phyloP scores from a whole-genome alignment of 2,113 vertebrate genomes.

The Myrmophylax atrothorax region DNA sequence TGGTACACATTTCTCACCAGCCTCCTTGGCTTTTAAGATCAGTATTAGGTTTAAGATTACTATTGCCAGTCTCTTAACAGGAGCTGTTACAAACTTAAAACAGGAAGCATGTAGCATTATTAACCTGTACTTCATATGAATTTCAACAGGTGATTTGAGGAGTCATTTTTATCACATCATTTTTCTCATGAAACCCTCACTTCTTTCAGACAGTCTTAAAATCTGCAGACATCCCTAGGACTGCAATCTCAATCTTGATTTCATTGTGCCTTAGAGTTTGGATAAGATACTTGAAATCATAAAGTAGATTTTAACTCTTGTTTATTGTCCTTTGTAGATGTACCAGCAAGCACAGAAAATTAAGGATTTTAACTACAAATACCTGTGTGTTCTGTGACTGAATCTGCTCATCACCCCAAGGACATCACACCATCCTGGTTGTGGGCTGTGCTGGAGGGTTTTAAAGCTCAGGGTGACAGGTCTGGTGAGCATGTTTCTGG shows the following conservation, averaged over 20 bases:
- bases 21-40: fast-evolving
- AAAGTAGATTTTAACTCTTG: background rate
- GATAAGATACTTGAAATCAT: background rate
- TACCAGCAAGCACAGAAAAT: background rate
- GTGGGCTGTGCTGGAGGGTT: slow-evolving; percentile 46
- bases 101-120: fast-evolving
- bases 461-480: slow-evolving; percentile 15
- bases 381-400: slow-evolving; percentile 21
- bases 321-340: background rate
- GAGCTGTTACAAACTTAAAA: fast-evolving
- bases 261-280: background rate
- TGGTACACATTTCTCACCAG: fast-evolving
- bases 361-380: slow-evolving; percentile 52
- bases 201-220: background rate
- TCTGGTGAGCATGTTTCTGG: slow-evolving; percentile 73
- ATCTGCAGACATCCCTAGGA: fast-evolving
- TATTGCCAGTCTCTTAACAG: fast-evolving
- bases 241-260: background rate
- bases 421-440: slow-evolving; percentile 28
- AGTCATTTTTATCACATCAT: fast-evolving
- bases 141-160: background rate
- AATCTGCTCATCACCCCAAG: background rate
- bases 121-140: fast-evolving
- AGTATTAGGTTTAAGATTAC: fast-evolving
- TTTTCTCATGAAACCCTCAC: background rate